Percentiles rank a stretch among this genome's conserved stretches.
These are phyloP conservation scores for Nibea coibor DNA, from an alignment of 2,113 vertebrate species.

Conservation along the genomic window DNA sequence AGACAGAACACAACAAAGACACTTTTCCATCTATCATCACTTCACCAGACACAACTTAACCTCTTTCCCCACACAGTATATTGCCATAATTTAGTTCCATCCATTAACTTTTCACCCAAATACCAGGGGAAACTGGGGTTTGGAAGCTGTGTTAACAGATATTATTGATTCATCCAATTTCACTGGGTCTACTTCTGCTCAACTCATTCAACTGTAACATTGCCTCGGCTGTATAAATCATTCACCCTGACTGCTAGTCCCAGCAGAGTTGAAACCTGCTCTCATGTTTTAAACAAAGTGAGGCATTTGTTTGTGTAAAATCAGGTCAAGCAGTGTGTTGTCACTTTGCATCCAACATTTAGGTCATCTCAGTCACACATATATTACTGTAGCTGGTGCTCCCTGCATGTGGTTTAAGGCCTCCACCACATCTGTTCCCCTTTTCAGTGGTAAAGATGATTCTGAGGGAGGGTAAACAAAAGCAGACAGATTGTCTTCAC, in stretches of 20 bases:
- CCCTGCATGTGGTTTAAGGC: conserved; percentile 17
- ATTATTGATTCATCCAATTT: conserved; percentile 26
- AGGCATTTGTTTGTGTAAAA: conserved; percentile 33
- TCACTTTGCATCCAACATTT: conserved; percentile 6
- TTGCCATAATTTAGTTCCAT: background rate
- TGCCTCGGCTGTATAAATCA: conserved; percentile 29
- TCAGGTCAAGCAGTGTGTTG: conserved; percentile 8
- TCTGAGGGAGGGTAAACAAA: background rate
- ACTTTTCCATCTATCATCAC: background rate
- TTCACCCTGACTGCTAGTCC: conserved; percentile 22
- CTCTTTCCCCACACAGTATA: background rate
- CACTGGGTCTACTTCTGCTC: background rate
- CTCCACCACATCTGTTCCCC: conserved; percentile 6
- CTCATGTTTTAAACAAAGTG: conserved; percentile 14
- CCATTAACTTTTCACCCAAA: background rate
- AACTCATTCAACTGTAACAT: background rate
- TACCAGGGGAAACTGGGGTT: background rate
- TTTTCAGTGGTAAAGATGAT: background rate
- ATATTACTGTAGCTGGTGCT: background rate
- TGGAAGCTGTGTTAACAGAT: conserved; percentile 7
- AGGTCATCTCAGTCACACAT: conserved; percentile 14
- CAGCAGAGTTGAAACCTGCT: background rate
- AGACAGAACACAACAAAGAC: background rate
- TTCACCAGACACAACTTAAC: background rate
- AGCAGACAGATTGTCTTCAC: background rate